phyloP scores from a whole-genome alignment of 2,797 vertebrate genomes.

The Galago senegalensis region DNA sequence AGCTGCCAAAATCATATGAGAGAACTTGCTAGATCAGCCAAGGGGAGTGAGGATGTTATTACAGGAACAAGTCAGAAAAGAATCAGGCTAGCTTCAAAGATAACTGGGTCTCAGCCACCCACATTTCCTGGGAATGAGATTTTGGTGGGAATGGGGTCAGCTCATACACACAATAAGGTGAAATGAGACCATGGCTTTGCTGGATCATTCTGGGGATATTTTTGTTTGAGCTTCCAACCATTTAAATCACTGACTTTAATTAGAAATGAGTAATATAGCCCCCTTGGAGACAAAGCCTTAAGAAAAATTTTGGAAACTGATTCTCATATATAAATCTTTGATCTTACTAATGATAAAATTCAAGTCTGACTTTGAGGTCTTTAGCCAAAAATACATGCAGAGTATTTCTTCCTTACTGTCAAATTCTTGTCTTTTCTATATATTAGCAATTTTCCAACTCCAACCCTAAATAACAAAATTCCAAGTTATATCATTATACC shows the following conservation, averaged over 20 bases:
- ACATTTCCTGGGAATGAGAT: not conserved
- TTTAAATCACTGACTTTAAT: constrained; percentile 14
- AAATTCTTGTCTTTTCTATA: constrained; percentile 87
- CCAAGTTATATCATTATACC: constrained; percentile 29
- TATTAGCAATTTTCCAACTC: constrained; percentile 85
- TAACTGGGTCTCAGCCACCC: not conserved
- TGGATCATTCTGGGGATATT: not conserved
- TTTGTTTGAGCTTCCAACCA: not conserved
- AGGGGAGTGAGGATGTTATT: not conserved
- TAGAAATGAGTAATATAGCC: not conserved
- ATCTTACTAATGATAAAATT: not conserved
- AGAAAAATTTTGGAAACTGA: constrained; percentile 46
- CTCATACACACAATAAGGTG: not conserved
- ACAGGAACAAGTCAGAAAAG: not conserved
- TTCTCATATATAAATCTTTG: not conserved
- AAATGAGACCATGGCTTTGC: not conserved
- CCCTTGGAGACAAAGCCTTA: not conserved
- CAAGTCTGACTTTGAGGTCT: constrained; percentile 16
- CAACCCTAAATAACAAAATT: constrained; percentile 86
- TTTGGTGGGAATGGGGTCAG: not conserved
- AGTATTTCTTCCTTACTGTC: constrained; percentile 60
- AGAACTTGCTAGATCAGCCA: not conserved
- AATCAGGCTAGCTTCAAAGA: not conserved
- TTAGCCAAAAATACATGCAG: not conserved
- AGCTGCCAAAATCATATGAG: not conserved